Conservation (phyloP, 2,888 invertebrate species). For the Magallana nippona region DNA sequence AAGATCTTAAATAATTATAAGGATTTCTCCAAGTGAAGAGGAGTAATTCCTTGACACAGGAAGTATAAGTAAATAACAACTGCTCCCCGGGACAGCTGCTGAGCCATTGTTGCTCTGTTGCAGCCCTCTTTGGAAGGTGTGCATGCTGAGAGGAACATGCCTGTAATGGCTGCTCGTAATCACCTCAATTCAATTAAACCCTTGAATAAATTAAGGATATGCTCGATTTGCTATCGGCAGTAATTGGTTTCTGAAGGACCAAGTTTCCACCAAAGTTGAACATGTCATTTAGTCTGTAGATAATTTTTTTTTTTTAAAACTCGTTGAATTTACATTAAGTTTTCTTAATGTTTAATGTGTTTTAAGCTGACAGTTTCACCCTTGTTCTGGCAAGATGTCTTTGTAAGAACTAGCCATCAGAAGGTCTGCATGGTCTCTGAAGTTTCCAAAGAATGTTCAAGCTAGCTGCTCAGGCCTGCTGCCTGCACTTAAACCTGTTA, state of each 20-base stretch:
- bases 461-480: conserved; percentile 1
- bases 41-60: background rate
- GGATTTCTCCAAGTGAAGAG: background rate
- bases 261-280: background rate
- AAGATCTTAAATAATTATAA: conserved; percentile 28
- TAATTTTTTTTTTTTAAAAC: background rate
- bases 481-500: conserved; percentile 23
- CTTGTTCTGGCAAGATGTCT: background rate
- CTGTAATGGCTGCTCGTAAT: background rate
- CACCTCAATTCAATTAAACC: conserved; percentile 22
- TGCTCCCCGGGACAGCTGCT: conserved; percentile 2
- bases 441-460: background rate
- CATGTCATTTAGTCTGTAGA: background rate
- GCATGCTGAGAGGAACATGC: conserved; percentile 26
- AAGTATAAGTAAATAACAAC: conserved; percentile 11
- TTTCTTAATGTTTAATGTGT: background rate
- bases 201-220: conserved; percentile 25
- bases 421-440: background rate
- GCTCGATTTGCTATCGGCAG: conserved; percentile 1
- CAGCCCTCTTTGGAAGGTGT: background rate
- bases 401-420: background rate
- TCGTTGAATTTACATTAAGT: background rate
- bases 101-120: background rate
- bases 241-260: conserved; percentile 16
- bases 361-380: conserved; percentile 5